Base-by-base conservation (phyloP, 92 coral and sea anemone genomes). In the Pocillopora meandrina region DNA sequence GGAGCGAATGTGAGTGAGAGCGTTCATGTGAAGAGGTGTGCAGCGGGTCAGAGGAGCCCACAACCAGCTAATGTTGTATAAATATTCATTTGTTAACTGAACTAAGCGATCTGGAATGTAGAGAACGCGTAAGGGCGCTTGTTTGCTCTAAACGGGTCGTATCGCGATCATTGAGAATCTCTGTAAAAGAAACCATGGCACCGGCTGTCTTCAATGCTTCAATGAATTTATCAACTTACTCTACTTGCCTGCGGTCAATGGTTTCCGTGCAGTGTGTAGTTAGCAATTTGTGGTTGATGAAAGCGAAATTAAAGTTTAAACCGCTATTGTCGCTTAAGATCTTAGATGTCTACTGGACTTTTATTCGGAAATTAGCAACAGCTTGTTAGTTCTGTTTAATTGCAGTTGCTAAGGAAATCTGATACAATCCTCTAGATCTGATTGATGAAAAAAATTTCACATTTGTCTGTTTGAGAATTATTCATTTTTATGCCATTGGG, bases 81-180 rank as follows among this genome's bases (percentile, higher is more conserved):
- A 82, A 82, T 72, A 82, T 72, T 82, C 79, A 82, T 52, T 72
- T n/a, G 47, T 74, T 72, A 58, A 82, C 86, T 82, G 86, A 82
- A 72, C 86, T 72, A 82, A 82, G 86, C 86, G 86, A 82, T 62
- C 71, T 82, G 86, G 86, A 82, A 82, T 82, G 78, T 62, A 59
- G 86, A 73, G 21, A 82, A 82, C 86, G 86, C 79, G 61, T 18
- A 42, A 35, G 56, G 72, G 65, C n/a, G 69, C 75, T 71, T 81
- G 85, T 81, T 81, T 82, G 79, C 33, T 61, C 52, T 72, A 21
- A 82, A 72, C 79, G 86, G 86, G 86, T 82, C 86, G 56, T 72
- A 73, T 72, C 71, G 64, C 72, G 56, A 61, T 47, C 73, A 49
- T 74, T 42, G 52, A 42, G 52, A 13, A 21, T 52, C 18, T 2